Base-by-base conservation (phyloP, 1,140 invertebrate species). In the Cecropterus lyciades region DNA sequence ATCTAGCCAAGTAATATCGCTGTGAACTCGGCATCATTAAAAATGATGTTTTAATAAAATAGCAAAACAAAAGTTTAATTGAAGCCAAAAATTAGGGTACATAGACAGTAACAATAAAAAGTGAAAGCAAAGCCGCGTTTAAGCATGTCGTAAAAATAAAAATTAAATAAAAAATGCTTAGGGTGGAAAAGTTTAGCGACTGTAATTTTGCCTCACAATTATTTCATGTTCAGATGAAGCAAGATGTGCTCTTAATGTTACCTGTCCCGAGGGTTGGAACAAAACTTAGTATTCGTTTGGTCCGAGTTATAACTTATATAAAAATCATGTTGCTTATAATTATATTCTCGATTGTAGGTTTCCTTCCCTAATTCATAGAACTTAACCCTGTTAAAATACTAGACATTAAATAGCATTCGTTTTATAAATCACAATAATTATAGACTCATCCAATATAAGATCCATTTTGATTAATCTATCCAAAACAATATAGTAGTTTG, bases 101-200 rank as follows among this genome's bases (percentile, higher is more conserved):
- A 87, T 88, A 79, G 84, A 86, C 83, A 85, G 74, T 90, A 90
- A 91, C 85, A 90, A 91, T 89, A 89, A 90, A 89, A 90, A 84
- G 77, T 81, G 80, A 91, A 89, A 89, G 87, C 87, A 89, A 91
- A 90, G 85, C 87, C 82, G 73, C 79, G 86, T 91, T 89, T 91
- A 89, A 91, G 88, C 78, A 83, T 89, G 86, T 85, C 89, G 80
- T 91, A 91, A 91, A 91, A 91, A 90, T 91, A 91, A 91, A 90
- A 91, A 91, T 89, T 90, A 88, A 91, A 89, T 87, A 89, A 90
- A 89, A 90, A 90, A 87, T 85, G 80, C 81, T 85, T 79, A 70
- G 82, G 87, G 89, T 83, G 77, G 75, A 80, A 91, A 88, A 90
- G 82, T 89, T 89, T 82, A 62, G 80, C 70, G 82, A 77, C 73